Evolutionary conservation across 1,140 invertebrate genomes (phyloP), one percentile per base, ranked within the genome.

Genomic region (Lepidurus couesii): DNA sequence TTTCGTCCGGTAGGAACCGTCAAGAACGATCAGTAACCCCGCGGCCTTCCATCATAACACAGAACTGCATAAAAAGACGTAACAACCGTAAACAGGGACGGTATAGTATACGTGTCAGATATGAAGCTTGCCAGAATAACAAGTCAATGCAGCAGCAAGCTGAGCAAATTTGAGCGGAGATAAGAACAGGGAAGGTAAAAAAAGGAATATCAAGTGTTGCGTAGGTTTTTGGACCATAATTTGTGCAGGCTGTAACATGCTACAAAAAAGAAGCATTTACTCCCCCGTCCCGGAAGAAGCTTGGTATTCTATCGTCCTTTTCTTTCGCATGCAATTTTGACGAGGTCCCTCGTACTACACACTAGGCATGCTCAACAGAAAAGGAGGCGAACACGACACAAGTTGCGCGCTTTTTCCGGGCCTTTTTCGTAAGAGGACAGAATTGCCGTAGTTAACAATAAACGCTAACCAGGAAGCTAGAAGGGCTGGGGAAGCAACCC

Each of bases 131-230:
- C 53, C 21, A 65, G 21, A 65, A 65, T 65, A 65, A 65, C n/a
- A 65, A 65, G n/a, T 21, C 53, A 65, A 65, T 65, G 53, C 16
- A 65, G 53, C 53, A 65, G 9, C 53, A 65, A 65, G 53, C 53
- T 9, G 53, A 65, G 53, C 3, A 16, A 65, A 65, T 65, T 65
- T 65, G 53, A 9, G 6, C 21, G n/a, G 9, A 65, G 53, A 65
- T 65, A 65, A 65, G 53, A 16, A 65, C 16, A 21, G 53, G n/a
- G 13, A 16, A 65, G 8, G 21, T 7, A 21, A 65, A 65, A 65
- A 21, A 21, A 65, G 45, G 8, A 65, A 21, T 34, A 34, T 34
- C 34, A 34, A 65, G 21, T 65, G 21, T 4, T 65, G n/a, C 53
- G 53, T 65, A 65, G 53, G 53, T n/a, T 34, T 34, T 34, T 65